Evolutionary conservation across 1,140 invertebrate species (phyloP).

Genomic region (Paralvinella palmiformis): DNA sequence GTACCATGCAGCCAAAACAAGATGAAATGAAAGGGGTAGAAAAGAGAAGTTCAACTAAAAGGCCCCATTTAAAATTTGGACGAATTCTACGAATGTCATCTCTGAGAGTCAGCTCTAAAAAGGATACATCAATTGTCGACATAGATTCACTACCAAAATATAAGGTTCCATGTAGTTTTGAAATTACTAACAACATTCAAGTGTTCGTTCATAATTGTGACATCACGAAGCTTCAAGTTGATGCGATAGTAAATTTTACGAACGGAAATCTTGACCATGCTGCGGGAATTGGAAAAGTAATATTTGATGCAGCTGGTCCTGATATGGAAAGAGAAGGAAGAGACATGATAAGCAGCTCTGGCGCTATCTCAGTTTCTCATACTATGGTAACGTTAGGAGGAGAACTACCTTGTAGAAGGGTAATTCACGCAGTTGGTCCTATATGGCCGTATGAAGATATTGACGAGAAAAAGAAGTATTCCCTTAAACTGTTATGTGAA

Average conservation of each 20-base stretch:
- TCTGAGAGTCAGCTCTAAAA: too few species aligned
- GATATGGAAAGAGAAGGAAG: slow-evolving; percentile 2
- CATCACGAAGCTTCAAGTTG: neutral
- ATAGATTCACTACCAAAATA: too few species aligned
- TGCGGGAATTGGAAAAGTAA: slow-evolving; percentile 7
- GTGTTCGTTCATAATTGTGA: too few species aligned
- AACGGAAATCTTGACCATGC: slow-evolving; percentile 5
- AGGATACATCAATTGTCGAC: too few species aligned
- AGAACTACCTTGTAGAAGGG: slow-evolving; percentile 9
- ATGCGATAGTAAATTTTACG: slow-evolving; percentile 19
- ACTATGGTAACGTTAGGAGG: slow-evolving; percentile 5
- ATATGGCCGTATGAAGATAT: neutral
- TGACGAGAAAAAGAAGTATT: neutral
- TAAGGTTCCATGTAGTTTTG: too few species aligned
- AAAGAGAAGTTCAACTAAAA: too few species aligned
- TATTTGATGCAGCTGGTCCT: slow-evolving; percentile 15
- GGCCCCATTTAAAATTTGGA: too few species aligned
- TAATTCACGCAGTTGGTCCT: slow-evolving; percentile 18
- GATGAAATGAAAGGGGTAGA: too few species aligned
- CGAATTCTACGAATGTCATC: too few species aligned
- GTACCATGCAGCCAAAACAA: too few species aligned
- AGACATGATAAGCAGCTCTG: neutral
- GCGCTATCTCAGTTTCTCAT: neutral
- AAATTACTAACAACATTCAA: too few species aligned
- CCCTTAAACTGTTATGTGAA: too few species aligned